Evolutionary conservation across 2,797 vertebrate species (phyloP).

Genomic region (Coranthus polyacanthus): DNA sequence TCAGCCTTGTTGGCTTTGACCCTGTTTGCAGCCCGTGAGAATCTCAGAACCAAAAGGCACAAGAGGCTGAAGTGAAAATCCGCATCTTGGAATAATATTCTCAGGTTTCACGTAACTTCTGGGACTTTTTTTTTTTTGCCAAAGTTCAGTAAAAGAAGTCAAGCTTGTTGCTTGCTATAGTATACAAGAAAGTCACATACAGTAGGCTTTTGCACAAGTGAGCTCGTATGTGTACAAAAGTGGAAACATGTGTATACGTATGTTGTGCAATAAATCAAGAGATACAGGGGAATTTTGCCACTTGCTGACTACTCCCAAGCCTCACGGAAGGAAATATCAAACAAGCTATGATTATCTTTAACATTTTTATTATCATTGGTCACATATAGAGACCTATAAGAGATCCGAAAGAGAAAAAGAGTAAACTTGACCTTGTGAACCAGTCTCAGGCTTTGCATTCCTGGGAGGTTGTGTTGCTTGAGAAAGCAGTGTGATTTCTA

Average conservation of each 20-base stretch:
- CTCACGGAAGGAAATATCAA: constrained; percentile 22
- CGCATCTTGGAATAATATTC: constrained; percentile 8
- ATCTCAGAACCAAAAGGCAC: constrained; percentile 18
- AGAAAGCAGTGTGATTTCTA: constrained; percentile 48
- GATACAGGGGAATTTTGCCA: constrained; percentile 21
- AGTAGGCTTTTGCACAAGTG: background rate
- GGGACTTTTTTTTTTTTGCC: background rate
- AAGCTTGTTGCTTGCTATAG: constrained; percentile 3
- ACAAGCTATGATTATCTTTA: constrained; percentile 19
- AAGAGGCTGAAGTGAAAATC: background rate
- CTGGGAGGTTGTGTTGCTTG: constrained; percentile 35
- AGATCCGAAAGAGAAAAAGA: background rate
- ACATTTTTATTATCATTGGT: constrained; percentile 9
- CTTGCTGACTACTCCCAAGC: constrained; percentile 27
- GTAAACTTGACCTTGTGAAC: constrained; percentile 54
- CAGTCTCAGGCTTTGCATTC: constrained; percentile 52
- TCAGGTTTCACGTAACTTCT: constrained; percentile 2
- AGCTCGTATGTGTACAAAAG: constrained; percentile 14
- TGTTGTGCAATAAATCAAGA: constrained; percentile 37
- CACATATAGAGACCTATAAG: background rate
- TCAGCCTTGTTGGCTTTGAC: background rate
- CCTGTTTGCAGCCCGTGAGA: constrained; percentile 17
- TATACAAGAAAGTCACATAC: constrained; percentile 2
- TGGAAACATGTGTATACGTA: constrained; percentile 35
- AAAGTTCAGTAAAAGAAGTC: constrained; percentile 2